Conservation (phyloP, 2,888 invertebrate species). For the Mamestra brassicae region DNA sequence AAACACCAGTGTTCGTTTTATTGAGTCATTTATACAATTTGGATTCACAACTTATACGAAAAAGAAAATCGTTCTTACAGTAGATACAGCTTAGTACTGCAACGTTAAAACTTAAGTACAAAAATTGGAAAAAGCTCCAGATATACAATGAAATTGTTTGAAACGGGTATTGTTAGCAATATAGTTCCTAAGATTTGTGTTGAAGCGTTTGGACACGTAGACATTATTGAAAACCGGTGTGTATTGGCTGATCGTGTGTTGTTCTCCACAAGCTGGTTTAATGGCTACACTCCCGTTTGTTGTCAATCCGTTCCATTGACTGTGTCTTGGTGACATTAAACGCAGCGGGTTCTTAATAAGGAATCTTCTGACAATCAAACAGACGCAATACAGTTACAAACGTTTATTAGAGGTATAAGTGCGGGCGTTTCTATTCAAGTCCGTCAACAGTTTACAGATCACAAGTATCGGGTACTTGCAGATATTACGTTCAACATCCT, state of each 20-base stretch:
- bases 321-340: background rate
- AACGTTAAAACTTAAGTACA: constrained; percentile 83
- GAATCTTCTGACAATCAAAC: constrained; percentile 39
- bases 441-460: constrained; percentile 24
- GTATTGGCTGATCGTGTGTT: background rate
- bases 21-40: constrained; percentile 87
- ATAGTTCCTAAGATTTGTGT: constrained; percentile 43
- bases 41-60: constrained; percentile 84
- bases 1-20: constrained; percentile 83
- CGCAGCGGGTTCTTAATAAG: constrained; percentile 4
- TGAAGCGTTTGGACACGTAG: constrained; percentile 70
- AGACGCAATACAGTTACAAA: constrained; percentile 44
- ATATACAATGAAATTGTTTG: constrained; percentile 77
- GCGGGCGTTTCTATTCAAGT: constrained; percentile 30
- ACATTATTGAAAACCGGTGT: constrained; percentile 46
- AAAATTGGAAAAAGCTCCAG: constrained; percentile 83
- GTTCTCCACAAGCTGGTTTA: background rate
- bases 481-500: constrained; percentile 5
- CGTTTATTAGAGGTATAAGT: constrained; percentile 45
- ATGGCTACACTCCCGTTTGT: background rate
- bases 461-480: constrained; percentile 19
- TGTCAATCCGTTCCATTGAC: background rate
- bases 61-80: constrained; percentile 77
- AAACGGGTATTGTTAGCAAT: constrained; percentile 73
- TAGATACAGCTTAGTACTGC: constrained; percentile 76